Conservation (phyloP, 2,797 vertebrate species). For the Cacajao melanocephalus region DNA sequence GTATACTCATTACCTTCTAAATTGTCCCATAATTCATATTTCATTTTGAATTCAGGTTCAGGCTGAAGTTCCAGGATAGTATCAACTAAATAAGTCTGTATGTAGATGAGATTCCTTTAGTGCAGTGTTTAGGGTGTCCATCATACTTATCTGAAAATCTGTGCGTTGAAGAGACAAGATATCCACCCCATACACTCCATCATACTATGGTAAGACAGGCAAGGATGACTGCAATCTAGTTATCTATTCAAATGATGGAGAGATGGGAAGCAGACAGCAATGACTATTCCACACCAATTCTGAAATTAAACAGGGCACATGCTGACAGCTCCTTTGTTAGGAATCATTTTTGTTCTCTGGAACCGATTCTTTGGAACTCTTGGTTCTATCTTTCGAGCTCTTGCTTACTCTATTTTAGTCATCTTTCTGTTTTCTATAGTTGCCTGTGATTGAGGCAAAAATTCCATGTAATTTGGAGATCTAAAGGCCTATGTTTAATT, state of each 20-base stretch:
- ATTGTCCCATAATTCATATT: neutral
- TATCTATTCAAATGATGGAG: too few relatives aligned
- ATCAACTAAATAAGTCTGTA: neutral
- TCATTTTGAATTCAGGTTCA: neutral
- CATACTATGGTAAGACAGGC: neutral
- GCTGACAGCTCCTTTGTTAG: neutral
- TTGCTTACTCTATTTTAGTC: neutral
- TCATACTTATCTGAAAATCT: neutral
- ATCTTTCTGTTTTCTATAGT: neutral
- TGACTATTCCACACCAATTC: neutral
- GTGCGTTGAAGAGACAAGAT: neutral
- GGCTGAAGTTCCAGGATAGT: neutral
- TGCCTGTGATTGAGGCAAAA: neutral
- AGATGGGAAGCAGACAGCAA: neutral
- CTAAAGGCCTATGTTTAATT: neutral
- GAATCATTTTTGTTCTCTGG: neutral
- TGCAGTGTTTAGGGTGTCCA: neutral
- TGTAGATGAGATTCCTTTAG: neutral
- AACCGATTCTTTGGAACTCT: neutral
- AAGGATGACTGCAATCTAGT: neutral
- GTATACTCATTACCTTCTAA: neutral
- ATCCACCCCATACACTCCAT: rapidly evolving
- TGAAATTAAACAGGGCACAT: neutral
- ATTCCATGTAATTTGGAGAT: neutral
- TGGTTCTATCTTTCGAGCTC: neutral